Evolutionary conservation across 2,797 vertebrate genomes (phyloP), one percentile per base, ranked within the genome.

Genomic region (Channallabes apus): DNA sequence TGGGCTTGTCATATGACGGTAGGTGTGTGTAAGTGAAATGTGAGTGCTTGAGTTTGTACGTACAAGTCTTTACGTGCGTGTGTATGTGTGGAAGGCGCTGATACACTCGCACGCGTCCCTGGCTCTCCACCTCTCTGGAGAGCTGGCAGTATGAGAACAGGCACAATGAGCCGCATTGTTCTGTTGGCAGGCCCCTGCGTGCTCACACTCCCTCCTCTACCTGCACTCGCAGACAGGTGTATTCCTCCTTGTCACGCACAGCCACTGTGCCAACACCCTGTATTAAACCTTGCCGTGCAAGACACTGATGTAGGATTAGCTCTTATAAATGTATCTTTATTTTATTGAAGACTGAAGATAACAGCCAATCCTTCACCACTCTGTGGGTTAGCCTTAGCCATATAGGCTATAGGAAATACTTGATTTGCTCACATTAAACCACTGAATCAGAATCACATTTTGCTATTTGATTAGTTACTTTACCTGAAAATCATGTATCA

Each of bases 101-200:
- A 87, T 76, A 69, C 62, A 77, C 86, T 84, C 62, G 62, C 86
- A 87, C 65, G 69, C 80, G 85, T 95, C 95, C 94, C 92, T 92
- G 94, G 93, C 94, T 92, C 94, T 94, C 92, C 93, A 91, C 92
- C 88, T 88, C 91, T 89, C 54, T 92, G 92, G 88, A 93, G 92
- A 84, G 90, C 94, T 92, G 92, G 93, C 94, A 91, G 94, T 93
- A 94, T 88, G 90, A 92, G 94, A 51, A 85, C 89, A 92, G 93
- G 93, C 93, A 97, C 96, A 97, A 97, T 97, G 95, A 92, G 86
- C 90, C 89, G 91, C 95, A 97, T 97, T 98, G 97, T 97, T 95
- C 92, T 78, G 81, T 61, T 91, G 93, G 93, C 97, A 97, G 94
- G 97, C 94, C 95, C 90, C 93, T 95, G 96, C 97, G 92, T 97